These are phyloP conservation scores for Pituophis catenifer DNA, from an alignment of 2,113 vertebrate genomes.

Conservation along the genomic window DNA sequence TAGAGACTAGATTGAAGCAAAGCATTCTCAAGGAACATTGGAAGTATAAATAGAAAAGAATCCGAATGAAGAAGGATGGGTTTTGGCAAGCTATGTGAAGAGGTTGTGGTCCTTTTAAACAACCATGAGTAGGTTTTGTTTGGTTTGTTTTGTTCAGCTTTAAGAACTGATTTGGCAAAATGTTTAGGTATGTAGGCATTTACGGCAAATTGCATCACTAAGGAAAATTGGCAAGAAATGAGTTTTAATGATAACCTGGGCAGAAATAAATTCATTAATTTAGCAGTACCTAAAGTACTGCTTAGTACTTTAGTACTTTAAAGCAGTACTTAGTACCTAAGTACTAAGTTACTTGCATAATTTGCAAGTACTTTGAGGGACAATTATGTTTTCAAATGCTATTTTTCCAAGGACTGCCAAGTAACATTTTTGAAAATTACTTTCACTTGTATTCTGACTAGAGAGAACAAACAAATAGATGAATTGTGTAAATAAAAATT, in stretches of 20 bases:
- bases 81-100: not conserved
- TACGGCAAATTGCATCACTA: not conserved
- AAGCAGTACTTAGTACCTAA: too few species aligned
- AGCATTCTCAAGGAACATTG: not conserved
- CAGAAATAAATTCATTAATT: conserved; percentile 35
- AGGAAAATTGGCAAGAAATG: conserved; percentile 7
- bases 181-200: not conserved
- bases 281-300: not conserved
- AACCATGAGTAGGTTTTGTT: not conserved
- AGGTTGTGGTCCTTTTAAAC: not conserved
- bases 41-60: not conserved
- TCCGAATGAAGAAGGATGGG: not conserved
- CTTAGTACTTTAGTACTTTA: too few species aligned
- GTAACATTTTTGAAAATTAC: conserved; percentile 35
- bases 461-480: conserved; percentile 18
- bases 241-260: conserved; percentile 26
- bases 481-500: conserved; percentile 43
- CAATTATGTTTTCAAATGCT: conserved; percentile 37
- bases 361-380: conserved; percentile 57
- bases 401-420: conserved; percentile 43
- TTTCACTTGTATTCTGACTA: conserved; percentile 33
- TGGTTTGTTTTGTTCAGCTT: not conserved
- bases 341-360: conserved; percentile 47
- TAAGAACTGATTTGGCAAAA: not conserved
- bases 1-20: not conserved